Percentiles rank a stretch among this genome's conserved stretches.
phyloP scores from a whole-genome alignment of 2,113 vertebrate species.

The Eupsittula cactorum region DNA sequence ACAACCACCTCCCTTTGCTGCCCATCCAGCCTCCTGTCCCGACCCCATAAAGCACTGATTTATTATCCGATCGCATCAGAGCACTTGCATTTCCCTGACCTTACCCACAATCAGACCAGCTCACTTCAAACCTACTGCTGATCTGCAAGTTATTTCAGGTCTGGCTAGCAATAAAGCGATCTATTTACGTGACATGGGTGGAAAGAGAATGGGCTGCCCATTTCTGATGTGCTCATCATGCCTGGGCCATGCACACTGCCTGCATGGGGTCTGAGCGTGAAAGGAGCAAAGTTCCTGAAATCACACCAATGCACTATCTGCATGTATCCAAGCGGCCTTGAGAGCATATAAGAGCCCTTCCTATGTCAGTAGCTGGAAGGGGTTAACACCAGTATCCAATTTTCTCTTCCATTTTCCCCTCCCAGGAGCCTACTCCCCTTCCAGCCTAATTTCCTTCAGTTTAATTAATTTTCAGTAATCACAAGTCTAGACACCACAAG shows the following conservation, averaged over 20 bases:
- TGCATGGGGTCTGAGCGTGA: fast-evolving
- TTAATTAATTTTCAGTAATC: conserved; percentile 74
- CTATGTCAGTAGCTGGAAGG: not conserved
- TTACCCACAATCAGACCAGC: not conserved
- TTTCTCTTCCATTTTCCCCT: conserved; percentile 56
- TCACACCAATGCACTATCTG: not conserved
- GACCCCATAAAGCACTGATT: not conserved
- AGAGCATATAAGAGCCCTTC: not conserved
- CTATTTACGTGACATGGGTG: not conserved
- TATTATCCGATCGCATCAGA: not conserved
- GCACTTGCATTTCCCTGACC: not conserved
- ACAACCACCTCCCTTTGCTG: not conserved
- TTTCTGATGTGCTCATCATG: not conserved
- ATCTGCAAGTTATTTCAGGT: conserved; percentile 18
- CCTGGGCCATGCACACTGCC: not conserved
- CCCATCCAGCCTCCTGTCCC: fast-evolving
- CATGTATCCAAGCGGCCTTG: not conserved
- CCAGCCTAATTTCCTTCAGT: conserved; percentile 68
- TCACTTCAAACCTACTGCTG: not conserved
- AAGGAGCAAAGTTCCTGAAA: not conserved
- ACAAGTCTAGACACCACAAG: conserved; percentile 68
- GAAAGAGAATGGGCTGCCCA: not conserved
- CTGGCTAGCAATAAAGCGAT: not conserved
- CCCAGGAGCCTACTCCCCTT: conserved; percentile 63
- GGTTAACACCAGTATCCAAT: conserved; percentile 57